Evolutionary conservation across 2,797 vertebrate genomes (phyloP), one percentile per base, ranked within the genome.

Genomic region (Argya squamiceps): DNA sequence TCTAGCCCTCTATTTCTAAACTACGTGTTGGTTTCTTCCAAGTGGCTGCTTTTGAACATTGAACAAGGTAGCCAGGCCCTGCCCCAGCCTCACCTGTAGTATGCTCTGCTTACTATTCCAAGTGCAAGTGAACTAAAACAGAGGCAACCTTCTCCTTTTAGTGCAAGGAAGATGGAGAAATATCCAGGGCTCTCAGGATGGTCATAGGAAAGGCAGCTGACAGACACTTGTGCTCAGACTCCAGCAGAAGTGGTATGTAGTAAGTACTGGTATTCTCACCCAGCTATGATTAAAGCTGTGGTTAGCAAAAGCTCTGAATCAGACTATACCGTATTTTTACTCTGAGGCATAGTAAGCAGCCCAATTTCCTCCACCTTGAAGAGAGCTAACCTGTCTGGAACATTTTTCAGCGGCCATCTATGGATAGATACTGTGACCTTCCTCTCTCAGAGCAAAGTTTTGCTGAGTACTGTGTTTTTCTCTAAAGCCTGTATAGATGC

Each of bases 1-100:
- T 90, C 69, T 89, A 85, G 50, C 63, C 62, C 76, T 89, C 65
- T 78, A 26, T 91, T 89, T 91, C 62, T 75, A 36, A 93, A 67
- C 14, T 20, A 12, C 36, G 2, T 63, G 32, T 50, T 89, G 68
- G 17, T 62, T 88, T 89, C 84, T 92, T 93, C 87, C 46, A 73
- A 89, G 62, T 20, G 58, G 14, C 49, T 80, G 71, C 30, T 49
- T 92, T 83, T 80, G 62, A 75, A 62, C 50, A 27, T 21, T 30
- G 36, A 96, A 71, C 12, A 73, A 67, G 41, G 50, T 49, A 65
- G 50, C 29, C 37, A 65, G 36, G 29, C 22, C 37, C 23, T 86
- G 47, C n/a, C 52, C 82, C 58, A 69, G 16, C 59, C 73, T 88
- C 65, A 41, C n/a, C 68, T 85, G 23, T 68, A 19, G 26, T 71